A percentile compares a stretch with the other conserved stretches of the same genome.
Conservation (phyloP, 2,888 invertebrate genomes). For the Machimus rusticus region DNA sequence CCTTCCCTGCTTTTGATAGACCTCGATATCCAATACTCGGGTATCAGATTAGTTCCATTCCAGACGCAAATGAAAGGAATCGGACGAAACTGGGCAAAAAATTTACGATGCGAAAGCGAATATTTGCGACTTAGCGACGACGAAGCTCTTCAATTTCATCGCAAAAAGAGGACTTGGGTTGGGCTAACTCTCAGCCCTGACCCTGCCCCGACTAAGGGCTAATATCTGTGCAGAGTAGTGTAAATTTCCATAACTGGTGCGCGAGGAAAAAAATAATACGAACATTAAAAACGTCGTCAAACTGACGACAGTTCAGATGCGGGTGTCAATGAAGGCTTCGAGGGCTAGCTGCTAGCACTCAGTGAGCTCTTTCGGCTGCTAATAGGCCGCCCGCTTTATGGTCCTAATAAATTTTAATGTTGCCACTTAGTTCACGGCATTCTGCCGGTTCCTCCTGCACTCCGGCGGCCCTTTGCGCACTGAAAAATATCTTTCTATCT, state of each 20-base stretch:
- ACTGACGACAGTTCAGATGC: slow-evolving; percentile 20
- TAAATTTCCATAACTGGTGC: slow-evolving; percentile 25
- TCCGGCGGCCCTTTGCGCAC: not conserved
- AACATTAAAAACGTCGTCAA: slow-evolving; percentile 15
- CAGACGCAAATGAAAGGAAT: slow-evolving; percentile 9
- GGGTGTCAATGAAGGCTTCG: slow-evolving; percentile 16
- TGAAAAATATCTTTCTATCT: not conserved
- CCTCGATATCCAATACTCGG: slow-evolving; percentile 14
- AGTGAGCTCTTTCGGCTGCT: slow-evolving; percentile 5
- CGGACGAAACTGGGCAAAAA: slow-evolving; percentile 1
- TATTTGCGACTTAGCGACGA: not conserved
- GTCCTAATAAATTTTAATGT: slow-evolving; percentile 31
- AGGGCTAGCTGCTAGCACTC: not conserved
- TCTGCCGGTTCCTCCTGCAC: not conserved
- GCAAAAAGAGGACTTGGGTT: not conserved
- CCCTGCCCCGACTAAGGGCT: not conserved
- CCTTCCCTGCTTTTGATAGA: not conserved
- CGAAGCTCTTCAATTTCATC: not conserved
- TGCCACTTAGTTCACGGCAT: slow-evolving; percentile 29
- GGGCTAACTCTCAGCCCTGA: not conserved
- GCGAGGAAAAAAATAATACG: not conserved
- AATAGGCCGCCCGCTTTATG: slow-evolving; percentile 30
- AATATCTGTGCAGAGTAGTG: slow-evolving; percentile 11
- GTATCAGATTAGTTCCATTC: slow-evolving; percentile 25
- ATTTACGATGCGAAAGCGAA: slow-evolving; percentile 20